phyloP scores from a whole-genome alignment of 2,113 vertebrate genomes.

The Uropsilus gracilis region DNA sequence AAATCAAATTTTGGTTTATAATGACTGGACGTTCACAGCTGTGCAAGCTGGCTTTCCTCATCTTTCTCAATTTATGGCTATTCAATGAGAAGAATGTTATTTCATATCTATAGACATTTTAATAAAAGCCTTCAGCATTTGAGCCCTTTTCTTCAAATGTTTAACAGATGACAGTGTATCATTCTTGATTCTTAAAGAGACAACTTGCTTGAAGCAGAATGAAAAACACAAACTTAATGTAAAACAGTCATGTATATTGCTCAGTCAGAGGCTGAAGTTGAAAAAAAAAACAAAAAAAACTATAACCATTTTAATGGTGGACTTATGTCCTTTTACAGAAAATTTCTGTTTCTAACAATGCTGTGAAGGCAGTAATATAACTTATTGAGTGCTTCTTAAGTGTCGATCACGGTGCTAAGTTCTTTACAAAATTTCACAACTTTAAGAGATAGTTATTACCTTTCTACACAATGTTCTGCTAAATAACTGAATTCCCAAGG shows the following conservation, averaged over 20 bases:
- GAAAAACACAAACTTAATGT: constrained; percentile 62
- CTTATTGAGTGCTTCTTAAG: constrained; percentile 8
- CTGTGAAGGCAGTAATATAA: constrained; percentile 2
- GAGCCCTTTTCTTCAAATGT: constrained; percentile 65
- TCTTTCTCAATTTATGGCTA: constrained; percentile 68
- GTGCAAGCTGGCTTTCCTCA: constrained; percentile 49
- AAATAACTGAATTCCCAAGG: constrained; percentile 46
- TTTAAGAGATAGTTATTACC: background rate
- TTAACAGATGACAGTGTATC: constrained; percentile 72
- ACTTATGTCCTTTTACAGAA: background rate
- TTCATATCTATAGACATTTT: constrained; percentile 74
- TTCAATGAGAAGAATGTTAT: constrained; percentile 62
- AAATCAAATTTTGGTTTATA: constrained; percentile 55
- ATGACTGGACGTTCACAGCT: constrained; percentile 37
- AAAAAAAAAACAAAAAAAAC: background rate
- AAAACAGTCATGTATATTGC: constrained; percentile 61
- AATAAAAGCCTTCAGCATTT: constrained; percentile 73
- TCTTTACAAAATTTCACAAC: background rate
- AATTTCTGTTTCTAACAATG: constrained; percentile 24
- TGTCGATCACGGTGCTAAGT: background rate
- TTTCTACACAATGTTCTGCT: background rate
- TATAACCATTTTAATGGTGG: background rate
- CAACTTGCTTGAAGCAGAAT: constrained; percentile 61
- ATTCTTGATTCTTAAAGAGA: constrained; percentile 67
- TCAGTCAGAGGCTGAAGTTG: constrained; percentile 39